Evolutionary conservation across 2,888 invertebrate genomes (phyloP).

Genomic region (Minunthozetes semirufus): DNA sequence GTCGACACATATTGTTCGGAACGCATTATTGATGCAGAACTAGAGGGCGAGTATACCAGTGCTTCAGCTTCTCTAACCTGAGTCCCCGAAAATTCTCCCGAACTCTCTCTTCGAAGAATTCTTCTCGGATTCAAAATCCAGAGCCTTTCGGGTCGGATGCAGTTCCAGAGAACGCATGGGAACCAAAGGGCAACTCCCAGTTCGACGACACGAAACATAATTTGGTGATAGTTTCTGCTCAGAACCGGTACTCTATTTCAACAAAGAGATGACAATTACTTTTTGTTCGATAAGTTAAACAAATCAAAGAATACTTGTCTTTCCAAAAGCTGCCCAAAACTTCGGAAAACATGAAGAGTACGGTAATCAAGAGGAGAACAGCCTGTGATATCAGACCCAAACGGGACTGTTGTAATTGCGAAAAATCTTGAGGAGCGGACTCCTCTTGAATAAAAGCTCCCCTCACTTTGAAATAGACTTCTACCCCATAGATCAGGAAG

Average conservation of each 20-base stretch:
- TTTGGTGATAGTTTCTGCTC: constrained; percentile 84
- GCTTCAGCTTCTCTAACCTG: constrained; percentile 40
- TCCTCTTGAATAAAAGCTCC: constrained; percentile 44
- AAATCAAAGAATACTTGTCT: constrained; percentile 60
- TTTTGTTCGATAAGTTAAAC: no score
- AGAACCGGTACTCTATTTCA: constrained; percentile 67
- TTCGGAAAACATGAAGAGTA: constrained; percentile 81
- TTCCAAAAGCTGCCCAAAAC: constrained; percentile 89
- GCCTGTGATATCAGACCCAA: constrained; percentile 82
- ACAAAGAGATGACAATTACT: not conserved
- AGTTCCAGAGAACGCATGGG: constrained; percentile 92
- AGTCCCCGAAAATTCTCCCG: not conserved
- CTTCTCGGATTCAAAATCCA: constrained; percentile 89
- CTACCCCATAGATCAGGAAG: constrained; percentile 87
- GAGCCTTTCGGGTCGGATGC: constrained; percentile 78
- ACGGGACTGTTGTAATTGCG: constrained; percentile 83
- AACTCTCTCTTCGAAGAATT: constrained; percentile 55
- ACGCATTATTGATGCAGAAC: not conserved
- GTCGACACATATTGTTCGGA: not conserved
- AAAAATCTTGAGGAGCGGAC: constrained; percentile 56
- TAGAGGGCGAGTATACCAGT: constrained; percentile 36
- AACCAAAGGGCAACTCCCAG: constrained; percentile 91
- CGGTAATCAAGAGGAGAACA: constrained; percentile 78
- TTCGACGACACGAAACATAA: constrained; percentile 82
- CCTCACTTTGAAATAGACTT: constrained; percentile 80